Conservation (phyloP, 1,140 invertebrate genomes). For the Rhysida immarginata region DNA sequence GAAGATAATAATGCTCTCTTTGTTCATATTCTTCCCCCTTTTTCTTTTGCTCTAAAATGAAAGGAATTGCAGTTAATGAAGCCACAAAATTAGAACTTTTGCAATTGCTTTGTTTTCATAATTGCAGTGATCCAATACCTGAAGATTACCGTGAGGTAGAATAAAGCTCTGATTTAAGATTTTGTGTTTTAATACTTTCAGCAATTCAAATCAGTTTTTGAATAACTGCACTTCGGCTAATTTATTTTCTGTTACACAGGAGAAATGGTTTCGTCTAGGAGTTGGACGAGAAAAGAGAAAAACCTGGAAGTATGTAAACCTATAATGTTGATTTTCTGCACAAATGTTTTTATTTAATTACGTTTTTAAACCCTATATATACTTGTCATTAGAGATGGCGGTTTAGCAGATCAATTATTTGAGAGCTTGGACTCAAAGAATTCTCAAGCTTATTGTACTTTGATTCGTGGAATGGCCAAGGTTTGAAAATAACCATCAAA, state of each 20-base stretch:
- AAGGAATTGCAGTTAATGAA: not conserved
- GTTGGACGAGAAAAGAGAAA: slow-evolving; percentile 37
- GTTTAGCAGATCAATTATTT: slow-evolving; percentile 37
- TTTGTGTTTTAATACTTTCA: no score
- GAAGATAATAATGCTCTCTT: no score
- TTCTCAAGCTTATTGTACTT: slow-evolving; percentile 35
- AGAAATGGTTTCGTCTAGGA: slow-evolving; percentile 50
- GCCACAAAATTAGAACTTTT: slow-evolving; percentile 37
- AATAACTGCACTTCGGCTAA: no score
- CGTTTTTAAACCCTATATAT: no score
- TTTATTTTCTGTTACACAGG: slow-evolving; percentile 20
- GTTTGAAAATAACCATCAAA: slow-evolving; percentile 1
- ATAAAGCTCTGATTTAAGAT: not conserved
- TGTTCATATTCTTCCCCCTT: no score
- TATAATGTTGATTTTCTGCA: not conserved
- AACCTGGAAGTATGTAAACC: slow-evolving; percentile 49
- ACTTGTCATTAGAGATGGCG: slow-evolving; percentile 39
- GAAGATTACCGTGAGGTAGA: slow-evolving; percentile 47
- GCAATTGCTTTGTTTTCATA: slow-evolving; percentile 67
- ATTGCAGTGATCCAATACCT: slow-evolving; percentile 44
- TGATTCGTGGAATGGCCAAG: slow-evolving; percentile 58
- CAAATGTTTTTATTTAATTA: no score
- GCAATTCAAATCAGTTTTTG: no score
- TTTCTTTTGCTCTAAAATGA: not conserved
- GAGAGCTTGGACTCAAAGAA: slow-evolving; percentile 27